Base-by-base conservation (phyloP, 2,888 invertebrate species). In the Aromia moschata region DNA sequence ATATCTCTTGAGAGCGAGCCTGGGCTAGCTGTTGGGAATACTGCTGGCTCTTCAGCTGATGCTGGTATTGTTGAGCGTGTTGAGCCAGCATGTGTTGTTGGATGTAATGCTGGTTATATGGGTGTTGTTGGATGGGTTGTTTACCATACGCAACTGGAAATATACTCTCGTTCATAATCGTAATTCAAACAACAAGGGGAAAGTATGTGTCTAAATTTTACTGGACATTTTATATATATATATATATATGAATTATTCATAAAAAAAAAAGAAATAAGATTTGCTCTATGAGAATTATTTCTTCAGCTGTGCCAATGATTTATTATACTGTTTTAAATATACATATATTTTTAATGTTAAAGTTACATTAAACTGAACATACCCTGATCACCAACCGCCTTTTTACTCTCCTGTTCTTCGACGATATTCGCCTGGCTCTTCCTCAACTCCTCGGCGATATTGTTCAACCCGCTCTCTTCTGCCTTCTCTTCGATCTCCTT, bases 401-500 rank as follows among this genome's bases (percentile, higher is more conserved):
- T 67, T 37, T 69, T 67, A 2, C 44, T 65, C 10, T 62, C 64
- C 14, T 59, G 54, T 41, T 74, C 74, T 15, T 74, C 75, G 11
- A 56, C 67, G 4, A 73, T 73, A 58, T 80, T 80, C 20, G 79
- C 76, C 56, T 77, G 80, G n/a, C 82, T 81, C 65, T 82, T 83
- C 58, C 83, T 77, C 41, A 82, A 78, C 66, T 88, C 88, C 64
- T 88, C 88, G 51, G 86, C 83, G 3, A 83, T 81, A 65, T 89
- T 89, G 74, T 89, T 89, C 49, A 89, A 77, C 69, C 84, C 82
- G 9, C 80, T 70, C 73, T 84, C 83, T 73, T 82, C 86, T 64
- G 82, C 84, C 73, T 89, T 89, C 73, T 82, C 82, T 36, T 86
- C 86, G 53, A 81, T 78, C 17, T 86, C 86, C 54, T 82, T 83